These are phyloP conservation scores for Corythaixoides concolor DNA, from an alignment of 2,113 vertebrate species.

Conservation along the genomic window DNA sequence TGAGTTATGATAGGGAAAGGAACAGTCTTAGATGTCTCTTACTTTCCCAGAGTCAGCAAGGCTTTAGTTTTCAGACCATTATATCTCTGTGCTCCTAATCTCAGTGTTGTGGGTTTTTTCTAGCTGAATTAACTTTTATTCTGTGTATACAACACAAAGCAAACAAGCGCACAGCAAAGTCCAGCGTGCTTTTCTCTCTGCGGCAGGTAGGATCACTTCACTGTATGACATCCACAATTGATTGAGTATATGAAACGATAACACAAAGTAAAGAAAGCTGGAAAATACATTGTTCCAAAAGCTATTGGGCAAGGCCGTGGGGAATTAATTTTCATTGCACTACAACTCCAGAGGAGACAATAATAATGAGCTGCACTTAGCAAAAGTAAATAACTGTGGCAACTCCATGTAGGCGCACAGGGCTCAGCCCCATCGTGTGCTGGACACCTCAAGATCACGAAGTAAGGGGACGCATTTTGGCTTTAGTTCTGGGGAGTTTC, in stretches of 20 bases:
- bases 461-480: neutral
- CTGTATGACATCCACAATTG: neutral
- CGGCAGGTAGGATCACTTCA: neutral
- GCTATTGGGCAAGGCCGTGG: neutral
- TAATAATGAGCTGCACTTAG: slow-evolving; percentile 36
- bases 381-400: neutral
- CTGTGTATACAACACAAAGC: slow-evolving; percentile 51
- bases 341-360: neutral
- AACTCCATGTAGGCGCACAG: neutral
- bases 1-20: neutral
- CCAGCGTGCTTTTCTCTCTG: neutral
- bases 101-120: neutral
- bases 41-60: neutral
- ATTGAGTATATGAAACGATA: neutral
- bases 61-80: neutral
- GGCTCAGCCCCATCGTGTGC: neutral
- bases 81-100: neutral
- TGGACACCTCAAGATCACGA: rapidly evolving
- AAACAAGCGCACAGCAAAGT: slow-evolving; percentile 11
- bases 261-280: slow-evolving; percentile 46
- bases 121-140: slow-evolving; percentile 13
- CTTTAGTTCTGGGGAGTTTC: neutral
- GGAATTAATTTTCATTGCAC: slow-evolving; percentile 14
- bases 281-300: neutral
- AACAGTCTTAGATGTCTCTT: neutral